Evolutionary conservation across 2,888 invertebrate genomes (phyloP), one percentile per base, ranked within the genome.

Genomic region (Ceriagrion tenellum): DNA sequence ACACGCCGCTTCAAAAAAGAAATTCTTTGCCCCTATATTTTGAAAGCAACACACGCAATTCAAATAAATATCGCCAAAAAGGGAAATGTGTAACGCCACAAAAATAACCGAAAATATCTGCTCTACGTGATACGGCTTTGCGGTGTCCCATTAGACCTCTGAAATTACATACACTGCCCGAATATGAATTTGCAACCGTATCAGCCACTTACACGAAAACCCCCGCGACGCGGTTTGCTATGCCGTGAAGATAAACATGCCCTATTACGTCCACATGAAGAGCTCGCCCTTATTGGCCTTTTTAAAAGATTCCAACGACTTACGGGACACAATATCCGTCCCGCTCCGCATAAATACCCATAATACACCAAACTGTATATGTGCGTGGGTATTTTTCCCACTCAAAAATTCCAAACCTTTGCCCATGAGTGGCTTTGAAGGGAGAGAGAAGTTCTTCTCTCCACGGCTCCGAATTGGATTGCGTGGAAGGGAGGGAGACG

Each of bases 251-350:
- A 69, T 69, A 81, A 81, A 35, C 81, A 30, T 81, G 35, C 0
- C 81, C 30, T 10, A 81, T 81, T 81, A 81, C 26, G 26, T 81
- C 35, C 35, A 35, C 18, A 81, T n/a, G 47, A 74, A 55, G n/a
- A 47, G 56, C 35, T 55, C 93, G 47, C 40, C 13, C 23, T 93
- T 93, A 69, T 47, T 35, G 93, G 40, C 63, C 69, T 93, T 55
- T 55, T n/a, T 26, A 55, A 93, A 47, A 93, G 55, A 93, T 69
- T 47, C 35, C 20, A 23, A 69, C 74, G 13, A 93, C 69, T 74
- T 20, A 23, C 40, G 69, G 26, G 26, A 40, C 63, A 26, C 63
- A 40, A 47, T 69, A 16, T n/a, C 69, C 47, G 47, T 63, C 40
- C 35, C 30, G 30, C 74, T 16, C 8, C 69, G 26, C 69, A 69